Base-by-base conservation (phyloP, 2,888 invertebrate genomes). In the Synanthedon vespiformis region DNA sequence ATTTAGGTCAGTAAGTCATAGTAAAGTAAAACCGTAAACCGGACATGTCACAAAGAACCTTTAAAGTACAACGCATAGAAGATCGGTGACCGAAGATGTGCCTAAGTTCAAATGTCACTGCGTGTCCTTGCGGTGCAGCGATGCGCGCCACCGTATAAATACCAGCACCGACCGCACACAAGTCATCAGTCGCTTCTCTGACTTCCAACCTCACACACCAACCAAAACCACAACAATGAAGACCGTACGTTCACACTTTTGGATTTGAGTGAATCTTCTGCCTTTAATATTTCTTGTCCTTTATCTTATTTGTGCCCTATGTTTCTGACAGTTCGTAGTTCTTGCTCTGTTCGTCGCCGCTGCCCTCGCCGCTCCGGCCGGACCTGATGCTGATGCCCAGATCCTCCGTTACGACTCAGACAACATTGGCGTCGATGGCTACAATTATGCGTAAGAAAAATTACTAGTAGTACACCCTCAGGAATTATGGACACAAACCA, bases 91-190 rank as follows among this genome's bases (percentile, higher is more conserved):
- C 70, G 71, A 70, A 74, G 80, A 78, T 66, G 67, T 58, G 56
- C 71, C 74, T 79, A 76, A 80, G 83, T 84, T 83, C 80, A 85
- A 85, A 86, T 86, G 86, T 82, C 86, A 80, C 70, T 62, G 62
- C 59, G 67, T 72, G 85, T 82, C 86, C 84, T 83, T 80, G 84
- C 70, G 58, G 52, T 53, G 61, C 58, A 56, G 61, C 60, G 64
- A 67, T 57, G 56, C 50, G 50, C 50, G 34, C 58, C 63, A 55
- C 62, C 14, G 55, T 85, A 86, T 85, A 87, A 77, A 83, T 75
- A 65, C 60, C 57, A 55, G 56, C 59, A 60, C 64, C 66, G 54
- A 54, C 74, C 55, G 59, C 62, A 54, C 61, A 64, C 57, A 54
- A n/a, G 61, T 69, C 77, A 84, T 81, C 86, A 87, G 80, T 86